phyloP scores from a whole-genome alignment of 2,888 invertebrate genomes.

The Eutolmus rufibarbis region DNA sequence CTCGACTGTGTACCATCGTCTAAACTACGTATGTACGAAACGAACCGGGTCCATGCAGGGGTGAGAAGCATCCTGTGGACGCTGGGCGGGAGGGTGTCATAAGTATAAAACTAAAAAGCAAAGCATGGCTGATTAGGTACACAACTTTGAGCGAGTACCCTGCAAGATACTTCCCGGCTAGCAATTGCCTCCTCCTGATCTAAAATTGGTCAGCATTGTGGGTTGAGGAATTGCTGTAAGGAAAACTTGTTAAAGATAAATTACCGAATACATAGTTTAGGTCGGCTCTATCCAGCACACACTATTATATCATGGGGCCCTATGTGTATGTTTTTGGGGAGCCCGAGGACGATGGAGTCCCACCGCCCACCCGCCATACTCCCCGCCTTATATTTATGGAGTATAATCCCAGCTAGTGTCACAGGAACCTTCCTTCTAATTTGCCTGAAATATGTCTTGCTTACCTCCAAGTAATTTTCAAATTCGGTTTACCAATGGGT shows the following conservation, averaged over 20 bases:
- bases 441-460: constrained; percentile 48
- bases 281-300: not conserved
- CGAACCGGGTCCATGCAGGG: not conserved
- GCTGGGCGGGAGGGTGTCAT: not conserved
- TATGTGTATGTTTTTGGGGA: not conserved
- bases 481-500: constrained; percentile 41
- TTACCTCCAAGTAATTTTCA: constrained; percentile 47
- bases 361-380: not conserved
- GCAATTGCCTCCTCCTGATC: constrained; percentile 34
- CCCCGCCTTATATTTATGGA: constrained; percentile 30
- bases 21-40: not conserved
- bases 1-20: not conserved
- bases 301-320: not conserved
- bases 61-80: not conserved
- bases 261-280: constrained; percentile 44
- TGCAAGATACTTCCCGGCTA: constrained; percentile 22
- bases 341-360: not conserved
- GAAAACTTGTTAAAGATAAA: constrained; percentile 49
- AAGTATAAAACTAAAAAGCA: constrained; percentile 46
- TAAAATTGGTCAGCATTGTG: constrained; percentile 33
- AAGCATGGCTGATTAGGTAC: constrained; percentile 48
- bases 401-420: constrained; percentile 43
- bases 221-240: constrained; percentile 48
- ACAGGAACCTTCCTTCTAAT: constrained; percentile 46
- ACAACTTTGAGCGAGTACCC: constrained; percentile 44